Percentiles rank a stretch among this genome's conserved stretches.
These are phyloP conservation scores for Pontoporia blainvillei DNA, from an alignment of 2,113 vertebrate species.

Conservation along the genomic window DNA sequence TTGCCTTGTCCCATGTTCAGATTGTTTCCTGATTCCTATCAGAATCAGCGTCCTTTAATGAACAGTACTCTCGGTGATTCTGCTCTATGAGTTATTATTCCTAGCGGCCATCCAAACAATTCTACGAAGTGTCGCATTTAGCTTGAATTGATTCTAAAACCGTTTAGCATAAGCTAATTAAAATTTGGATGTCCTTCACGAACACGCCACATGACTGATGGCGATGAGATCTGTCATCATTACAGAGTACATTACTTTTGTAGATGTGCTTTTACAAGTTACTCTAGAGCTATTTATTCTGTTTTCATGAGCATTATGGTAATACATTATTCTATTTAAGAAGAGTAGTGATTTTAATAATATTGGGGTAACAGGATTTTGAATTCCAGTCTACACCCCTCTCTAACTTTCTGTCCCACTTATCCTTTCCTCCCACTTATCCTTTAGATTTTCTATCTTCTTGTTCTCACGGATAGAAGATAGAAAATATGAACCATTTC, in stretches of 20 bases:
- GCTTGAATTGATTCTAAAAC: slow-evolving; percentile 24
- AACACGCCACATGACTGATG: slow-evolving; percentile 47
- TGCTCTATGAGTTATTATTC: not conserved
- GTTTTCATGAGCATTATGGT: not conserved
- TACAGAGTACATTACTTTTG: slow-evolving; percentile 59
- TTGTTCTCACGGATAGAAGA: not conserved
- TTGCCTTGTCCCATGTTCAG: not conserved
- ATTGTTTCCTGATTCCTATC: slow-evolving; percentile 9
- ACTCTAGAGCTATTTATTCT: slow-evolving; percentile 31
- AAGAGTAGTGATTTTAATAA: not conserved
- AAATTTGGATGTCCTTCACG: slow-evolving; percentile 59
- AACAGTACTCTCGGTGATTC: not conserved
- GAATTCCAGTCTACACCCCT: not conserved
- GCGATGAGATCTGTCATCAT: slow-evolving; percentile 4
- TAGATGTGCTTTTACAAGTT: slow-evolving; percentile 32
- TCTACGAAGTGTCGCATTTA: slow-evolving; percentile 31
- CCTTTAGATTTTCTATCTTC: not conserved
- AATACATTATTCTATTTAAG: slow-evolving; percentile 15
- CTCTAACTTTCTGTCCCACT: not conserved
- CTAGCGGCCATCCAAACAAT: slow-evolving; percentile 42
- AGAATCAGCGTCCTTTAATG: not conserved
- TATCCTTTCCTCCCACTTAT: not conserved
- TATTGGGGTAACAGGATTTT: not conserved
- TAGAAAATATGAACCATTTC: not conserved
- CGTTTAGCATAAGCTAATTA: slow-evolving; percentile 58